Percentiles rank a stretch among this genome's conserved stretches.
Evolutionary conservation across 2,113 vertebrate genomes (phyloP).

Genomic region (Crypturellus undulatus): DNA sequence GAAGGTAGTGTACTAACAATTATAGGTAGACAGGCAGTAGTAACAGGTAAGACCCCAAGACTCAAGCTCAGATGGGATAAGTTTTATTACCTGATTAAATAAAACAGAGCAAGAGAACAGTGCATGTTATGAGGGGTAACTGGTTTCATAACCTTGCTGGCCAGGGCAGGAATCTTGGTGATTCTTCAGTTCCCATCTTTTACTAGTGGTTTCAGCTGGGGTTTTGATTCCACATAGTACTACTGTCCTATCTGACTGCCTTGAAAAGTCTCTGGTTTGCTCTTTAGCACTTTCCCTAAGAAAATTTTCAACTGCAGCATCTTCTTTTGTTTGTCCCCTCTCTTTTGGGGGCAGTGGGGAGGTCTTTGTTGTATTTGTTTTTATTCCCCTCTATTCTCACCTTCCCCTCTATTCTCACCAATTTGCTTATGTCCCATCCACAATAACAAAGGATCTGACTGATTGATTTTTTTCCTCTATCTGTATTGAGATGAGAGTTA

Average conservation of each 20-base stretch:
- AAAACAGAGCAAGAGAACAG: background rate
- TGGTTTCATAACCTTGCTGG: background rate
- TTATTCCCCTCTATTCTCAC: background rate
- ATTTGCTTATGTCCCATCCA: background rate
- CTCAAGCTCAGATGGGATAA: background rate
- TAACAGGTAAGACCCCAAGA: background rate
- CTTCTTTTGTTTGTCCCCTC: background rate
- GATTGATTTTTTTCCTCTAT: background rate
- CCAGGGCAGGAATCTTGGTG: background rate
- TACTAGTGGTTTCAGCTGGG: background rate
- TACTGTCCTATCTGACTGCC: background rate
- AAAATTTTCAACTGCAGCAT: background rate
- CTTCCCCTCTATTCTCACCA: no score
- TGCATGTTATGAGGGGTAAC: background rate
- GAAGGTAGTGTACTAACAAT: background rate
- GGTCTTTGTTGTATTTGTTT: no score
- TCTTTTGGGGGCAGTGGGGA: background rate
- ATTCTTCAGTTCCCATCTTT: background rate
- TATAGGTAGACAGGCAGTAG: background rate
- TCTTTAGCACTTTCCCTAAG: background rate
- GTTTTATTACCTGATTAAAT: background rate
- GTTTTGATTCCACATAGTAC: background rate
- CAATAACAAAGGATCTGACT: background rate
- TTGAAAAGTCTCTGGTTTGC: background rate
- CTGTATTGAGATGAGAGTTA: background rate